Evolutionary conservation across 1,140 invertebrate genomes (phyloP), one percentile per base, ranked within the genome.

Genomic region (Pachypeltis micranthus): DNA sequence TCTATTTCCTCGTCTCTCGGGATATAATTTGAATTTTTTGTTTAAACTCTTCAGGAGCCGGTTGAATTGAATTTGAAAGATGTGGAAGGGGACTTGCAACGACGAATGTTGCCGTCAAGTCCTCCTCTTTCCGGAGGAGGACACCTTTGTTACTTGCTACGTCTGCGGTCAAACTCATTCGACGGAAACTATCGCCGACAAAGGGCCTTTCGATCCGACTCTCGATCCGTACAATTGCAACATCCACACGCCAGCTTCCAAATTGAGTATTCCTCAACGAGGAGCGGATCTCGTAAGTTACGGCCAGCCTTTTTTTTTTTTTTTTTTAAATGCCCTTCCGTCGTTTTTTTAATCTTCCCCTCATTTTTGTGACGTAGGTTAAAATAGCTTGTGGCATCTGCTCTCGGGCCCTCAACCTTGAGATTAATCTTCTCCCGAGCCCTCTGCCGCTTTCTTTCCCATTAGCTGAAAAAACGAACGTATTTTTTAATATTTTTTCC

Each of bases 91-190:
- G 23, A 51, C 34, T 23, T 68, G 67, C 44, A 21, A 47, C 34
- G 67, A 68, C 47, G 67, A 68, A 16, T 51, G 19, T 39, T 68
- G 67, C 28, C 54, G 61, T 25, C 29, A 62, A 25, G 63, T 61
- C 39, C 39, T 68, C 16, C 29, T 65, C 21, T 68, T 47, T 47
- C 44, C 59, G 24, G 51, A 63, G n/a, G 47, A 51, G 16, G 47
- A 61, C 25, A 26, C 29, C 2, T 31, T 47, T 47, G 63, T 68
- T 39, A 63, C 59, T 24, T 68, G 67, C 44, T 60, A 66, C 27
- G 44, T 51, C 47, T 68, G 67, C 58, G 67, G 67, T 27, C 67
- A 68, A 34, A 63, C 65, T 12, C 65, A 66, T 44, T 14, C 34
- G n/a, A 61, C 59, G 2, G 54, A 51, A 12, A 29, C 56, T 24